Conservation (phyloP, 2,797 vertebrate species). For the Hirundo rustica region DNA sequence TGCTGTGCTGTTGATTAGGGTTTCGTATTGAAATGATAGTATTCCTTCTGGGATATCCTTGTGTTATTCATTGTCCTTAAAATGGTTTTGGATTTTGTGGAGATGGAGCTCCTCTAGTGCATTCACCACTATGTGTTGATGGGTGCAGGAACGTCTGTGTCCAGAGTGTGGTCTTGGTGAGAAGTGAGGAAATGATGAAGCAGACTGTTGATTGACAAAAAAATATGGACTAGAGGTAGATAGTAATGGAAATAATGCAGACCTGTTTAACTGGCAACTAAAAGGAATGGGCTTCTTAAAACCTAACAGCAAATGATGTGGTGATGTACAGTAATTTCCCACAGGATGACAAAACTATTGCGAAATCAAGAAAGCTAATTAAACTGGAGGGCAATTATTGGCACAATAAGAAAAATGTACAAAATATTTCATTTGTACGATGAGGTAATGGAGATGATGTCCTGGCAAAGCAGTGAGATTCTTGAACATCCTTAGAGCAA, state of each 20-base stretch:
- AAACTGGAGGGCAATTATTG: background rate
- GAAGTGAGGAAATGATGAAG: background rate
- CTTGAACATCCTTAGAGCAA: background rate
- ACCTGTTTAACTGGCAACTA: background rate
- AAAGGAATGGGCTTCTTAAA: background rate
- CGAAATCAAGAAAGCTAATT: background rate
- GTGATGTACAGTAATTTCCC: background rate
- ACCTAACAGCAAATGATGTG: background rate
- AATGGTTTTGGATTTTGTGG: background rate
- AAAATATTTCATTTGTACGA: background rate
- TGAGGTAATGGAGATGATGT: background rate
- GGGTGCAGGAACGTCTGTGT: background rate
- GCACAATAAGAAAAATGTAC: background rate
- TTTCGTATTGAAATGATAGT: background rate
- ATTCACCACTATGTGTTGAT: accelerated
- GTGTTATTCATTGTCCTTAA: background rate
- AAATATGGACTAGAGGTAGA: background rate
- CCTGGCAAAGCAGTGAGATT: background rate
- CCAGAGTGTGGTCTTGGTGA: background rate
- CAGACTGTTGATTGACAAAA: background rate
- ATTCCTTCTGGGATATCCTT: background rate
- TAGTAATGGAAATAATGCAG: background rate
- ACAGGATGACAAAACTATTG: background rate
- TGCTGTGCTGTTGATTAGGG: background rate
- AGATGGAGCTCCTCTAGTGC: background rate